phyloP scores from a whole-genome alignment of 2,797 vertebrate genomes.

The Oophaga sylvatica region DNA sequence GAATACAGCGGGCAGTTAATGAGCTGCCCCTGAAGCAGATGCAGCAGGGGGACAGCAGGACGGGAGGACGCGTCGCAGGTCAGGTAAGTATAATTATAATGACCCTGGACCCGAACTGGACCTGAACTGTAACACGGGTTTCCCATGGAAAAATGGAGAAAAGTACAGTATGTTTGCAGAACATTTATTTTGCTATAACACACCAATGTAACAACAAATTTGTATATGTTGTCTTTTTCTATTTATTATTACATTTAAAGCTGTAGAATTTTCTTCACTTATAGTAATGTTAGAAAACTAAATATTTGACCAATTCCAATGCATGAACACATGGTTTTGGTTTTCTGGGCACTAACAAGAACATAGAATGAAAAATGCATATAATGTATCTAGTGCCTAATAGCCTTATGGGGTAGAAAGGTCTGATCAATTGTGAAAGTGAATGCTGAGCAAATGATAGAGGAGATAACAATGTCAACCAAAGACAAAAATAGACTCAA shows the following conservation, averaged over 20 bases:
- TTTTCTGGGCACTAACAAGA: background rate
- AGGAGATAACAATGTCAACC: conserved; percentile 64
- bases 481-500: conserved; percentile 65
- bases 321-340: background rate
- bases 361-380: background rate
- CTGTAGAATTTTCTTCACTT: background rate
- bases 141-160: no score
- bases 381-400: conserved; percentile 25
- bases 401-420: conserved; percentile 64
- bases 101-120: no score
- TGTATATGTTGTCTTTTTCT: background rate
- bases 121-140: no score
- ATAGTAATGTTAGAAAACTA: background rate
- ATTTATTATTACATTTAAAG: background rate
- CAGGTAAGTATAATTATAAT: no score
- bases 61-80: no score
- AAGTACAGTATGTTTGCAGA: no score
- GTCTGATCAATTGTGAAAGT: conserved; percentile 65
- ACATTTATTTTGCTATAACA: background rate
- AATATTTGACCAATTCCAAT: background rate
- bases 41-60: no score
- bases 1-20: no score
- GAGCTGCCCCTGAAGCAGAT: no score
- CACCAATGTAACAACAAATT: background rate
- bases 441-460: conserved; percentile 68